phyloP scores from a whole-genome alignment of 2,888 invertebrate species.

The Euphydryas editha region DNA sequence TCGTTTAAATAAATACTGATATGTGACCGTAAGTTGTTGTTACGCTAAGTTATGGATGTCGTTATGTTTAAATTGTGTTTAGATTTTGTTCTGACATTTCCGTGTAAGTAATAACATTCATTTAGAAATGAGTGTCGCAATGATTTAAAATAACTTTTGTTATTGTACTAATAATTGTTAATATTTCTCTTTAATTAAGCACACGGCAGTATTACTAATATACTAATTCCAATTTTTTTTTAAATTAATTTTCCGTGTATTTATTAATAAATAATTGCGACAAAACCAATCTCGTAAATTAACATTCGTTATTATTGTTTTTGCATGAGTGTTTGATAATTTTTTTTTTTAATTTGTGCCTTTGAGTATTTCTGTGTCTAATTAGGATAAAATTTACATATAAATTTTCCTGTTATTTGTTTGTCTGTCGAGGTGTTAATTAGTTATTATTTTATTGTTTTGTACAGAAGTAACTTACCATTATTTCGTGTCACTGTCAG shows the following conservation, averaged over 20 bases:
- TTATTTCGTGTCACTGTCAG: not conserved
- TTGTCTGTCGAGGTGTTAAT: not conserved
- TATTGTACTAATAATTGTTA: not conserved
- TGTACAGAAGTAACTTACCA: not conserved
- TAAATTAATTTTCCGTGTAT: not conserved
- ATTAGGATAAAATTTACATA: not conserved
- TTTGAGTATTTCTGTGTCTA: not conserved
- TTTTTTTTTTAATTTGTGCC: conserved; percentile 16
- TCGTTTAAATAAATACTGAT: conserved; percentile 15
- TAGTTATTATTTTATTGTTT: not conserved
- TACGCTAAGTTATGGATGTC: conserved; percentile 25
- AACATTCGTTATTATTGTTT: conserved; percentile 49
- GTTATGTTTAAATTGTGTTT: conserved; percentile 26
- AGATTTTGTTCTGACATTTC: conserved; percentile 38
- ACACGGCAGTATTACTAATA: not conserved
- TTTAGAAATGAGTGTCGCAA: conserved; percentile 36
- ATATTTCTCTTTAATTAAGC: not conserved
- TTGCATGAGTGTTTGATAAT: conserved; percentile 53
- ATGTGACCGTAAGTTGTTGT: conserved; percentile 21
- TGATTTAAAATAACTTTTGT: conserved; percentile 33
- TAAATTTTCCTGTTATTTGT: not conserved
- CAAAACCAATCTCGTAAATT: conserved; percentile 41
- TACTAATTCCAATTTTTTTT: not conserved
- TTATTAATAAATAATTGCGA: conserved; percentile 46
- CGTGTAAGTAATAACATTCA: conserved; percentile 30